Base-by-base conservation (phyloP, 2,888 invertebrate genomes). In the Lasioglossum pauxillum region DNA sequence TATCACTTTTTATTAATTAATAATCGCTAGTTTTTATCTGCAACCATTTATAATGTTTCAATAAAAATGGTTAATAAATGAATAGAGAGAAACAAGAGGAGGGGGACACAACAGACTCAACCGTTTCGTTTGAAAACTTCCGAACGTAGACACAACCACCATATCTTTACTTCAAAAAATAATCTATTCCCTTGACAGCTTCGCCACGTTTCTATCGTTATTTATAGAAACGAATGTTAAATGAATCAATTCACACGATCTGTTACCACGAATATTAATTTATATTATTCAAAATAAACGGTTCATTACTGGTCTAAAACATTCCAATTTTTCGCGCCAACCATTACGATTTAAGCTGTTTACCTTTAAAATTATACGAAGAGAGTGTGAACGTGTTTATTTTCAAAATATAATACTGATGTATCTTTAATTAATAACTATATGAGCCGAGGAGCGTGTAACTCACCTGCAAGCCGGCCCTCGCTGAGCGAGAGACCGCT, bases 401-500 rank as follows among this genome's bases (percentile, higher is more conserved):
- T 67, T 49, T 49, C 44, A 7, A 16, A 2, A n/a, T 44, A 49
- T 69, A 82, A 87, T 12, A 49, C 38, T 16, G 23, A 27, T 46
- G 23, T 57, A 77, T 60, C 38, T 41, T 27, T 41, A 73, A 69
- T 80, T 73, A 60, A 35, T 57, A n/a, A 19, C 71, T 75, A 41
- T 31, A 44, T 44, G 38, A n/a, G 23, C 72, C 7, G 60, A 75
- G 71, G 8, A 78, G 60, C 35, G 72, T 27, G 16, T 60, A 82
- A 93, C 95, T 95, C 96, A 99, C 99, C 98, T 99, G 99, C 95
- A 99, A 97, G 93, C 99, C 99, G 94, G 99, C 99, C 95, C 99
- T 97, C 87, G 99, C 99, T 90, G 99, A 99, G 95, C 99, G 97
- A 89, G 99, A 99, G 92, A 99, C 99, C 93, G 99, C 99, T 97